phyloP scores from a whole-genome alignment of 2,888 invertebrate genomes.

The Caenorhabditis virilis region DNA sequence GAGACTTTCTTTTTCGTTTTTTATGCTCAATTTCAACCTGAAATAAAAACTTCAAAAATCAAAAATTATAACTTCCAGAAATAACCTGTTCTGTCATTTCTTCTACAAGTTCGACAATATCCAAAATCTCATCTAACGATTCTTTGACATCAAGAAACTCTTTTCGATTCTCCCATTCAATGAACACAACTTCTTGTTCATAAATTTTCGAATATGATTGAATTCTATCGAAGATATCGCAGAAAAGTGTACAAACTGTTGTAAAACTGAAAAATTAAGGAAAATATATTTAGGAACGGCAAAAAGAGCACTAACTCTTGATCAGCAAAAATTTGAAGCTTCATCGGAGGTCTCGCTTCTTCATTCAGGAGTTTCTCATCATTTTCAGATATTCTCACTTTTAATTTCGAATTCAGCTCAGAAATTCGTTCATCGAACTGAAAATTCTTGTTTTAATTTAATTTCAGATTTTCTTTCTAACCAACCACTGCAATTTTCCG shows the following conservation, averaged over 20 bases:
- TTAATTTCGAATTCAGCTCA: constrained; percentile 8
- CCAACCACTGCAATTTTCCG: constrained; percentile 19
- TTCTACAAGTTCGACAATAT: constrained; percentile 26
- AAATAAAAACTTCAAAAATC: no score
- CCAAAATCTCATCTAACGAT: constrained; percentile 15
- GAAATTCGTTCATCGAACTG: constrained; percentile 28
- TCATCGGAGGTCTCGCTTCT: constrained; percentile 1
- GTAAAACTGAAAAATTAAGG: constrained; percentile 16
- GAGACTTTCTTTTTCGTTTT: constrained; percentile 9
- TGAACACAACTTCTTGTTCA: constrained; percentile 24
- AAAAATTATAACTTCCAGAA: neutral
- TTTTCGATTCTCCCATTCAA: constrained; percentile 29
- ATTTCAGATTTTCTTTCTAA: no score
- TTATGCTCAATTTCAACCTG: constrained; percentile 2
- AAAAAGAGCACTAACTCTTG: constrained; percentile 15
- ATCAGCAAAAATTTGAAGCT: constrained; percentile 15
- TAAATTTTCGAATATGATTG: constrained; percentile 30
- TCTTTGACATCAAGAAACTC: constrained; percentile 21
- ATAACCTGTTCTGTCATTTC: constrained; percentile 12
- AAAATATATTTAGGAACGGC: neutral
- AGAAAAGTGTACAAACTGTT: constrained; percentile 40
- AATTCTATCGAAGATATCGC: constrained; percentile 52
- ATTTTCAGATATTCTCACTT: neutral
- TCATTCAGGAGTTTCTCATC: constrained; percentile 1
- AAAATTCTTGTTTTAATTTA: no score